These are phyloP conservation scores for Rachycentron canadum DNA, from an alignment of 2,797 vertebrate species.

Conservation along the genomic window DNA sequence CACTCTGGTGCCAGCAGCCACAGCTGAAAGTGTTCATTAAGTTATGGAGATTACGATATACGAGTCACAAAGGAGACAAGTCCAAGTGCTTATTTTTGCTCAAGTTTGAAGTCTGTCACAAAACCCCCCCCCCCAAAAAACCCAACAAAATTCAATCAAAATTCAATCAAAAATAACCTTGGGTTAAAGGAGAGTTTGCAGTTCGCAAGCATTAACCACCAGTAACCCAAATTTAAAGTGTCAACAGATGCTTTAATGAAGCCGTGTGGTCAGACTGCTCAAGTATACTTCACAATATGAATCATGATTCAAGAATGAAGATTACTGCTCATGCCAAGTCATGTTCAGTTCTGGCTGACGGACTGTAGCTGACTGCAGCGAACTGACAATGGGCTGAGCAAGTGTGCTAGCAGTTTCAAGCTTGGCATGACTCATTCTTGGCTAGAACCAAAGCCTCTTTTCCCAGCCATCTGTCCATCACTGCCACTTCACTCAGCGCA, in stretches of 20 bases:
- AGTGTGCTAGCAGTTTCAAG: slow-evolving; percentile 63
- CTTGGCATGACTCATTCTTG: slow-evolving; percentile 69
- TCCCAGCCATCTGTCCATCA: slow-evolving; percentile 78
- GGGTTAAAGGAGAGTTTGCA: not conserved
- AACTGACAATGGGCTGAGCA: slow-evolving; percentile 67
- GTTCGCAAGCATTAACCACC: slow-evolving; percentile 1
- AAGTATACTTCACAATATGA: slow-evolving; percentile 33
- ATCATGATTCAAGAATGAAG: slow-evolving; percentile 54
- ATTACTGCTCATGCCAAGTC: slow-evolving; percentile 49
- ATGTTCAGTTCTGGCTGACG: slow-evolving; percentile 58
- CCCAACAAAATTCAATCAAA: not conserved
- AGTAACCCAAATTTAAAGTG: not conserved
- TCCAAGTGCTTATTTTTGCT: not conserved
- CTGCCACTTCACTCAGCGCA: slow-evolving; percentile 65
- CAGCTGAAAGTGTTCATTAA: too few species aligned
- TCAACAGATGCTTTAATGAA: slow-evolving; percentile 14
- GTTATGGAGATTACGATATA: too few species aligned
- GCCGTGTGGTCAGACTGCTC: slow-evolving; percentile 19
- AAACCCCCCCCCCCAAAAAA: too few species aligned
- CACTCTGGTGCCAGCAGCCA: too few species aligned
- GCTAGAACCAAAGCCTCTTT: slow-evolving; percentile 62
- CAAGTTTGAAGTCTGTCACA: not conserved
- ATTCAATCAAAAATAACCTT: not conserved
- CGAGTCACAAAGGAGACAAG: not conserved
- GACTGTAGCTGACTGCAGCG: slow-evolving; percentile 55